phyloP scores from a whole-genome alignment of 2,113 vertebrate species.

The Beaufortia kweichowensis region DNA sequence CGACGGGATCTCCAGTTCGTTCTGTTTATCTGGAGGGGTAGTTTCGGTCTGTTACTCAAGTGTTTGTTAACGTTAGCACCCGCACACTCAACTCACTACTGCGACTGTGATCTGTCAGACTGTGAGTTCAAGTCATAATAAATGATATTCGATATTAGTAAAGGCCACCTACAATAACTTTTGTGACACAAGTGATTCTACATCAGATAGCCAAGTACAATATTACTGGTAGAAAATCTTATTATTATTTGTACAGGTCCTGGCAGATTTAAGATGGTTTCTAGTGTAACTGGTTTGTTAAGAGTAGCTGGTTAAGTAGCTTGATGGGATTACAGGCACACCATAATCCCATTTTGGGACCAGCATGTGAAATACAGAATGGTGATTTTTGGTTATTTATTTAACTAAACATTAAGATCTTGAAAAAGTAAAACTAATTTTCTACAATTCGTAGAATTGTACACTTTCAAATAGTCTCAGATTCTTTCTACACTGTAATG shows the following conservation, averaged over 20 bases:
- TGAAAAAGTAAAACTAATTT: too few relatives aligned
- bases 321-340: neutral
- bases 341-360: neutral
- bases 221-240: neutral
- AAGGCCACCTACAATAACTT: conserved; percentile 8
- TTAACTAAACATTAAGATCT: too few relatives aligned
- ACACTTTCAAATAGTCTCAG: too few relatives aligned
- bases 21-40: conserved; percentile 88
- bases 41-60: conserved; percentile 33
- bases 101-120: conserved; percentile 20
- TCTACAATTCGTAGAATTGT: too few relatives aligned
- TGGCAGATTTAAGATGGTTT: neutral
- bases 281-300: neutral
- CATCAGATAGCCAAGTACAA: neutral
- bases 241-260: neutral
- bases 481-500: too few relatives aligned
- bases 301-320: neutral
- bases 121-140: neutral
- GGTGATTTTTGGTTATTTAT: too few relatives aligned
- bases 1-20: conserved; percentile 95
- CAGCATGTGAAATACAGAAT: too few relatives aligned
- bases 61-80: conserved; percentile 24
- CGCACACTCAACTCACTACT: conserved; percentile 24
- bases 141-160: neutral
- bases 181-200: neutral